phyloP scores from a whole-genome alignment of 2,113 vertebrate genomes.

The Tursiops truncatus region DNA sequence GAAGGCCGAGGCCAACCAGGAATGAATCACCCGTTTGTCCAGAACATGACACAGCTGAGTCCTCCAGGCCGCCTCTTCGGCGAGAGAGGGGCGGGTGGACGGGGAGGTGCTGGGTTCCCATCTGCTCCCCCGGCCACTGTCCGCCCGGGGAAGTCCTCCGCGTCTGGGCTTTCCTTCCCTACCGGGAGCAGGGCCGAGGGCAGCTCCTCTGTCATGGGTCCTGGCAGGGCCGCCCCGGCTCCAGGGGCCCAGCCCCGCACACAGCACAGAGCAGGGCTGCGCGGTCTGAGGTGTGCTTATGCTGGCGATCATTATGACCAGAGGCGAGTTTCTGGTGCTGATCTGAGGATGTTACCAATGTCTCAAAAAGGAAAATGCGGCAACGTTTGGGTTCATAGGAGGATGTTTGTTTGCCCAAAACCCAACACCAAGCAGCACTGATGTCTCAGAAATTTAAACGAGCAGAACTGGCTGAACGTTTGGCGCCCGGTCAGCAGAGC shows the following conservation, averaged over 20 bases:
- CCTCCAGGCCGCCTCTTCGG: too few species aligned
- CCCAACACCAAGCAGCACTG: not conserved
- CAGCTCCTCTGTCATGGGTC: too few species aligned
- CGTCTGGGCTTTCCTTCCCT: not conserved
- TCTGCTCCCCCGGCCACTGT: not conserved
- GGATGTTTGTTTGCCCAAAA: not conserved
- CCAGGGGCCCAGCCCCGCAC: too few species aligned
- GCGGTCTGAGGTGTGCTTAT: fast-evolving
- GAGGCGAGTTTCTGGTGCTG: not conserved
- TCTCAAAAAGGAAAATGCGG: not conserved
- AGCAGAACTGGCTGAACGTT: not conserved
- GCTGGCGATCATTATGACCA: not conserved
- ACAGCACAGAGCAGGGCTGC: not conserved
- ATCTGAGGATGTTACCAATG: not conserved
- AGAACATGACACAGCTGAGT: not conserved
- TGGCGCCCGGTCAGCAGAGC: not conserved
- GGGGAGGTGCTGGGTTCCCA: not conserved
- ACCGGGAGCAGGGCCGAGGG: not conserved
- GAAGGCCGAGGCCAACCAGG: not conserved
- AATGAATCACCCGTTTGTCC: fast-evolving
- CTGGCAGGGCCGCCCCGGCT: fast-evolving
- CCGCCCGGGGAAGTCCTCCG: fast-evolving
- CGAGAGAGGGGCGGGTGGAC: not conserved
- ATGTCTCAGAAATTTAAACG: fast-evolving
- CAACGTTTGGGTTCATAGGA: not conserved